These are phyloP conservation scores for Indicator indicator DNA, from an alignment of 2,113 vertebrate genomes.

Conservation along the genomic window DNA sequence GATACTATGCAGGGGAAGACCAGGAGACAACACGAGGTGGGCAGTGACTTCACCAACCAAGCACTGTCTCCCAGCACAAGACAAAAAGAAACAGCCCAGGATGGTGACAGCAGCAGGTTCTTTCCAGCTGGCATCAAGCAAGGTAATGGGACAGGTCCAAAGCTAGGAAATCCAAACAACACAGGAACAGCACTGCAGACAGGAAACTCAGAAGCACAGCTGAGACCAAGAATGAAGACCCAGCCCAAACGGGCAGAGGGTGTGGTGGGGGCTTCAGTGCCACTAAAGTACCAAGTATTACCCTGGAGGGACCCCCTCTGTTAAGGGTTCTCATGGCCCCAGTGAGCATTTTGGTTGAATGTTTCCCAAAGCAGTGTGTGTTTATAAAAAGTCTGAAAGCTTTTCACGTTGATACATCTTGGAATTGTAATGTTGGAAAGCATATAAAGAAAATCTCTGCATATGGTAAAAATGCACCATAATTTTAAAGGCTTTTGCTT, in stretches of 20 bases:
- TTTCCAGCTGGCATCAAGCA: not conserved
- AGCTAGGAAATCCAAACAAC: not conserved
- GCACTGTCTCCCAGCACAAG: not conserved
- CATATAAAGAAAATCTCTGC: not conserved
- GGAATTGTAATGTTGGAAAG: not conserved
- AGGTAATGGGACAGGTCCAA: not conserved
- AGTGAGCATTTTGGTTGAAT: not conserved
- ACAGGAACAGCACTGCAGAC: not conserved
- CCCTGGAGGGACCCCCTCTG: not conserved
- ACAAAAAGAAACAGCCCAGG: not conserved
- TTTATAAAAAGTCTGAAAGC: not conserved
- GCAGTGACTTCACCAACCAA: not conserved
- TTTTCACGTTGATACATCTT: not conserved
- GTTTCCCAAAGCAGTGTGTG: not conserved
- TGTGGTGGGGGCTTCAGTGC: not conserved
- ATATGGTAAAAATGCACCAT: not conserved
- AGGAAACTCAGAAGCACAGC: not conserved
- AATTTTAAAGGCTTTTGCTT: not conserved
- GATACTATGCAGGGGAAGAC: not conserved
- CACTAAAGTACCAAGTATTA: rapidly evolving
- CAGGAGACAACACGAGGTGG: not conserved
- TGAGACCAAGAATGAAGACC: not conserved
- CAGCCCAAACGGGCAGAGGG: not conserved
- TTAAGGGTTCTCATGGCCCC: not conserved
- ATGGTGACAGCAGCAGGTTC: not conserved